A percentile compares a stretch with the other conserved stretches of the same genome.
Evolutionary conservation across 1,140 invertebrate genomes (phyloP).

Genomic region (Cyrtorhinus lividipennis): DNA sequence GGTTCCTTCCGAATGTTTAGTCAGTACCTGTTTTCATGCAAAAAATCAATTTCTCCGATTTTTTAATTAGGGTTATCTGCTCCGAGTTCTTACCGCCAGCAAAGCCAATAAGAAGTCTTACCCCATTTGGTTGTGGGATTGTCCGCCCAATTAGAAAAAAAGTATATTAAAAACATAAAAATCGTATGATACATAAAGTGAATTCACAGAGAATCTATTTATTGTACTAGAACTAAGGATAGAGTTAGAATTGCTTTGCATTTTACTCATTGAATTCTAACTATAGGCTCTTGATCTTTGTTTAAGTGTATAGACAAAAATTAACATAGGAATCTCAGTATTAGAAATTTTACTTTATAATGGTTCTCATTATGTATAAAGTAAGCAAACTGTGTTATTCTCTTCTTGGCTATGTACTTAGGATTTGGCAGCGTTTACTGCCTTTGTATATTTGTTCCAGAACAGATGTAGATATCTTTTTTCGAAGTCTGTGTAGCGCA

Average conservation of each 20-base stretch:
- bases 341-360: constrained; percentile 13
- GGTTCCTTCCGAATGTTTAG: too few species aligned
- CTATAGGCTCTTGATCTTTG: constrained; percentile 8
- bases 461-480: constrained; percentile 2
- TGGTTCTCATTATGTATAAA: constrained; percentile 12
- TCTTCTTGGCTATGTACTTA: constrained; percentile 20
- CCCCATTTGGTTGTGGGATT: constrained; percentile 19
- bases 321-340: constrained; percentile 17
- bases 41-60: too few species aligned
- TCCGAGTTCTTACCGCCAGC: too few species aligned
- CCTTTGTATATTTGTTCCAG: background rate
- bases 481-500: background rate
- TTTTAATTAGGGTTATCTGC: too few species aligned
- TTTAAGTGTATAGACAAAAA: constrained; percentile 8
- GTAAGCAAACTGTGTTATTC: constrained; percentile 19
- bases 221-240: constrained; percentile 16
- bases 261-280: constrained; percentile 15
- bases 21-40: too few species aligned
- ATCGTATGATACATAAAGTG: background rate
- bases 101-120: constrained; percentile 7
- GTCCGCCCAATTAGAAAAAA: constrained; percentile 17
- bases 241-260: constrained; percentile 17
- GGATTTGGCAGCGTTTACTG: background rate
- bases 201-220: constrained; percentile 18
- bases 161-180: background rate